These are phyloP conservation scores for Anhinga anhinga DNA, from an alignment of 2,113 vertebrate species.

Conservation along the genomic window DNA sequence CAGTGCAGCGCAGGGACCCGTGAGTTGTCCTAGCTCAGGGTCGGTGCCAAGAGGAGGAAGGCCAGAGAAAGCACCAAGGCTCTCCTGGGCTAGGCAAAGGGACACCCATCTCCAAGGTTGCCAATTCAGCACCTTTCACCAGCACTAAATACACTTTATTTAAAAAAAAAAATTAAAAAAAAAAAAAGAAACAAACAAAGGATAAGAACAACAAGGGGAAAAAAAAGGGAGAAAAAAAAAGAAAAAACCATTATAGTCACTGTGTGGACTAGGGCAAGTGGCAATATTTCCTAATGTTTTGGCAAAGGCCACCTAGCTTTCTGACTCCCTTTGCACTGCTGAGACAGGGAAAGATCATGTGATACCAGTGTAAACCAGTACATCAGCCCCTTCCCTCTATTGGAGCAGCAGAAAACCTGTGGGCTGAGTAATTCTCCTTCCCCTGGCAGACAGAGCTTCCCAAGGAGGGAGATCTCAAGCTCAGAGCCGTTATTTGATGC, in stretches of 20 bases:
- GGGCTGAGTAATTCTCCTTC: not conserved
- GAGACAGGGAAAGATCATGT: not conserved
- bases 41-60: not conserved
- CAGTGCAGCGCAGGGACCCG: not conserved
- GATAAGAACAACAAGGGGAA: not conserved
- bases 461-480: not conserved
- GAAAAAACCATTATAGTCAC: not conserved
- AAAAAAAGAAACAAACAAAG: not conserved
- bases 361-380: not conserved
- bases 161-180: not conserved
- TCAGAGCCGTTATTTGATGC: not conserved
- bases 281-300: not conserved
- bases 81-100: not conserved
- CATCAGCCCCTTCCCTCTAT: not conserved
- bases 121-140: slow-evolving; percentile 26
- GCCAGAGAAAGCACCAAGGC: not conserved
- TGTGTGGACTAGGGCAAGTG: not conserved
- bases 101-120: not conserved
- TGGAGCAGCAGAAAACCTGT: not conserved
- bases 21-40: not conserved
- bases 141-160: slow-evolving; percentile 55
- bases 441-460: not conserved
- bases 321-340: not conserved
- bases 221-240: not conserved
- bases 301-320: not conserved